Percentiles rank a stretch among this genome's conserved stretches.
Conservation (phyloP, 2,888 invertebrate species). For the Julus scanicus region DNA sequence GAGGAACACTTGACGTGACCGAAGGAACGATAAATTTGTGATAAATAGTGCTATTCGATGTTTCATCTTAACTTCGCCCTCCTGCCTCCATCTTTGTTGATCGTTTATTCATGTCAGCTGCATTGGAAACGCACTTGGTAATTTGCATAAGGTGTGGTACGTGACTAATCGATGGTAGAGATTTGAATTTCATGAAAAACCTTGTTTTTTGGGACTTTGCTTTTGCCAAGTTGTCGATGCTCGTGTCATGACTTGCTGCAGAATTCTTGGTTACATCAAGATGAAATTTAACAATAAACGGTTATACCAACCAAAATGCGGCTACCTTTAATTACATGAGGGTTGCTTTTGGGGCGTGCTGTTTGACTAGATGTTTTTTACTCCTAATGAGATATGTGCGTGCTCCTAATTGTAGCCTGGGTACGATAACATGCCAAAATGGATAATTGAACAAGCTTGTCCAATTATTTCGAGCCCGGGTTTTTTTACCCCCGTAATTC, state of each 20-base stretch:
- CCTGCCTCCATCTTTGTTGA: not conserved
- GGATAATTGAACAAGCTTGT: slow-evolving; percentile 19
- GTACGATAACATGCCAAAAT: slow-evolving; percentile 3
- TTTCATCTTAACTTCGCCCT: not conserved
- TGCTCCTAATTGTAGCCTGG: not conserved
- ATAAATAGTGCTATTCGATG: not conserved
- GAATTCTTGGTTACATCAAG: not conserved
- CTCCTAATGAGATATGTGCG: not conserved
- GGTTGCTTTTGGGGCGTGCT: not conserved
- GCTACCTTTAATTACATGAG: not conserved
- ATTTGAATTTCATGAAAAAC: too few species aligned
- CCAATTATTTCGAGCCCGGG: not conserved
- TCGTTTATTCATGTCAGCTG: not conserved
- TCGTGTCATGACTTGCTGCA: too few species aligned
- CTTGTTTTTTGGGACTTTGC: too few species aligned
- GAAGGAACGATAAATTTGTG: not conserved
- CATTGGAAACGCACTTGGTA: not conserved
- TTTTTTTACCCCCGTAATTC: not conserved
- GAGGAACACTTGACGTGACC: not conserved
- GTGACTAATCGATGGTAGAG: not conserved
- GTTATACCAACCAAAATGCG: not conserved
- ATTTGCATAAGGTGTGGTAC: not conserved
- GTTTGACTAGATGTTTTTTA: slow-evolving; percentile 7
- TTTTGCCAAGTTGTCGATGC: too few species aligned
- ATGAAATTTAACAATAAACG: not conserved